Conservation (phyloP, 2,797 vertebrate genomes). For the Pelodytes ibericus region DNA sequence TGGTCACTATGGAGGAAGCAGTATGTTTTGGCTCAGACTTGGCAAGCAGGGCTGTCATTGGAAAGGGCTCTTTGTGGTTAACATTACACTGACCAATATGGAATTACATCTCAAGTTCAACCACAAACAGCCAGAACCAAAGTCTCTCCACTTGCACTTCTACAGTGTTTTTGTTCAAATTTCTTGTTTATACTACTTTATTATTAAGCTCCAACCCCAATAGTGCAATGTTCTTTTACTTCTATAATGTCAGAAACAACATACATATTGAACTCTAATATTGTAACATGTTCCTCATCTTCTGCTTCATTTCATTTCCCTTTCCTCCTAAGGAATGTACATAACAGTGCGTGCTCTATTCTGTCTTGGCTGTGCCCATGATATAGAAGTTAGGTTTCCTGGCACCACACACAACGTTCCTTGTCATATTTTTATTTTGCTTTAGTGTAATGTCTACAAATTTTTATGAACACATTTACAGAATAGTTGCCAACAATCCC, state of each 20-base stretch:
- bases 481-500: too few relatives aligned
- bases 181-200: conserved; percentile 35
- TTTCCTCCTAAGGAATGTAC: neutral
- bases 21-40: conserved; percentile 37
- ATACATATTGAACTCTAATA: neutral
- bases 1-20: conserved; percentile 14
- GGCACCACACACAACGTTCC: too few relatives aligned
- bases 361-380: too few relatives aligned
- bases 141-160: conserved; percentile 26
- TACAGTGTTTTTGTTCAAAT: conserved; percentile 23
- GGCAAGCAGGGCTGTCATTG: conserved; percentile 41
- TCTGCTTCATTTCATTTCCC: neutral
- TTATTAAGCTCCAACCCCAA: conserved; percentile 19
- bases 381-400: too few relatives aligned
- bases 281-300: neutral
- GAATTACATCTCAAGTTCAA: conserved; percentile 23
- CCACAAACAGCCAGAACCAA: conserved; percentile 39
- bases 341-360: neutral
- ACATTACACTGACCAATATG: conserved; percentile 34
- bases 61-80: conserved; percentile 37
- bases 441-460: too few relatives aligned
- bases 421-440: too few relatives aligned
- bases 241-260: neutral
- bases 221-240: conserved; percentile 17
- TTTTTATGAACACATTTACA: too few relatives aligned